Conservation (phyloP, 2,113 vertebrate genomes). For the Papio anubis region DNA sequence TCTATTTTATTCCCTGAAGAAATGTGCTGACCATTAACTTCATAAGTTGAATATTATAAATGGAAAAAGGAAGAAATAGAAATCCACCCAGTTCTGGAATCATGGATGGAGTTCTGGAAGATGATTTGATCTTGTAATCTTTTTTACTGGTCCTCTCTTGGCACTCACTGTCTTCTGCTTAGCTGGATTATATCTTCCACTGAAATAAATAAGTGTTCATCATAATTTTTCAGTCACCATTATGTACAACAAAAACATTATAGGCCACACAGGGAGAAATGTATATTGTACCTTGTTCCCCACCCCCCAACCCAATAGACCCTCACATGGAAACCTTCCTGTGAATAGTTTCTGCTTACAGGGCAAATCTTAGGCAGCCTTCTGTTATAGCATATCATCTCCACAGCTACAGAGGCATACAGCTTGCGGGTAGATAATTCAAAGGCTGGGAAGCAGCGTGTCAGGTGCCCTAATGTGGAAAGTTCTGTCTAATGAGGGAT, state of each 20-base stretch:
- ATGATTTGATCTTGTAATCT: constrained; percentile 79
- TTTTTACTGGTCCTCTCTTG: constrained; percentile 82
- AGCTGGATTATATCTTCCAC: constrained; percentile 73
- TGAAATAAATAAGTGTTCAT: constrained; percentile 79
- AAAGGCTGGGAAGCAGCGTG: background rate
- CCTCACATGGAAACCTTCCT: background rate
- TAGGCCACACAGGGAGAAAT: background rate
- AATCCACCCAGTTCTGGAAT: constrained; percentile 68
- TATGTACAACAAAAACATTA: constrained; percentile 12
- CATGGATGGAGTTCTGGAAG: constrained; percentile 87
- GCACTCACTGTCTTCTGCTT: constrained; percentile 75
- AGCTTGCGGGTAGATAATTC: background rate
- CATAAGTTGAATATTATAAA: constrained; percentile 7
- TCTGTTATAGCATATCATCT: background rate
- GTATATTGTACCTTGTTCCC: background rate
- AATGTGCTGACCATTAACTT: constrained; percentile 19
- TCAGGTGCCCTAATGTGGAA: background rate
- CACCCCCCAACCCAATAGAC: background rate
- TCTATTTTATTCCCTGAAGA: constrained; percentile 29
- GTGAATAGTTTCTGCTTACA: background rate
- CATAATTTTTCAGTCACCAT: constrained; percentile 49
- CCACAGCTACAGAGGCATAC: background rate
- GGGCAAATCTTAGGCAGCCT: background rate
- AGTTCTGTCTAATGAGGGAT: background rate
- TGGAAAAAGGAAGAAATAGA: constrained; percentile 37